phyloP scores from a whole-genome alignment of 1,140 invertebrate species.

The Neodiprion virginianus region DNA sequence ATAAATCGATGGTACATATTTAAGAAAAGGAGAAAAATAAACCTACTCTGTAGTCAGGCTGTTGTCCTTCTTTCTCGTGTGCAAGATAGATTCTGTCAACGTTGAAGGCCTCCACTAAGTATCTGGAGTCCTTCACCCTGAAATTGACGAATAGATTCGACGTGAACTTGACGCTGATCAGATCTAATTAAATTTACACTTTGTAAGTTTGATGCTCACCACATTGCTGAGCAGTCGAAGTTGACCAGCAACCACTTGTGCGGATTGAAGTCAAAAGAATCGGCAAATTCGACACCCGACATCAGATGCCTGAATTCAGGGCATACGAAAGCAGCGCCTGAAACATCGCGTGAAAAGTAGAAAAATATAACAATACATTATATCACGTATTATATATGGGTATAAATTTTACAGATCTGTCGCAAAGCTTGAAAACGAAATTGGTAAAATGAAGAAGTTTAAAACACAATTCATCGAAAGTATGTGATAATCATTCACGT shows the following conservation, averaged over 20 bases:
- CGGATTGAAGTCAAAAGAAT: constrained; percentile 90
- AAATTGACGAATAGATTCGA: constrained; percentile 19
- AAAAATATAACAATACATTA: constrained; percentile 7
- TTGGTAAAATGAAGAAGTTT: constrained; percentile 49
- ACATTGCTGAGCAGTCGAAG: constrained; percentile 90
- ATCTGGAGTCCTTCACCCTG: constrained; percentile 81
- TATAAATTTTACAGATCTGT: background rate
- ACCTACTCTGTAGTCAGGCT: constrained; percentile 83
- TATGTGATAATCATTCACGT: no score
- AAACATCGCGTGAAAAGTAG: constrained; percentile 6
- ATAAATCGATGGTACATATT: background rate
- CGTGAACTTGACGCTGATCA: background rate
- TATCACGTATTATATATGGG: background rate
- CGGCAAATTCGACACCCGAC: constrained; percentile 80
- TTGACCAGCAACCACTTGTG: constrained; percentile 94
- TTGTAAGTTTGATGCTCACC: constrained; percentile 57
- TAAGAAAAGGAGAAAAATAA: background rate
- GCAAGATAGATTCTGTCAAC: constrained; percentile 91
- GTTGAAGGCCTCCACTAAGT: constrained; percentile 86
- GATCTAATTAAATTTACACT: background rate
- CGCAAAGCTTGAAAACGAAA: constrained; percentile 1
- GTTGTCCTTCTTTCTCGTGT: constrained; percentile 70
- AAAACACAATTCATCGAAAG: background rate
- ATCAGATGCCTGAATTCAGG: constrained; percentile 86
- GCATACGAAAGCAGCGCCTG: constrained; percentile 85